phyloP scores from a whole-genome alignment of 37 sponge, comb jelly and placozoan species.

The Ianthella basta region DNA sequence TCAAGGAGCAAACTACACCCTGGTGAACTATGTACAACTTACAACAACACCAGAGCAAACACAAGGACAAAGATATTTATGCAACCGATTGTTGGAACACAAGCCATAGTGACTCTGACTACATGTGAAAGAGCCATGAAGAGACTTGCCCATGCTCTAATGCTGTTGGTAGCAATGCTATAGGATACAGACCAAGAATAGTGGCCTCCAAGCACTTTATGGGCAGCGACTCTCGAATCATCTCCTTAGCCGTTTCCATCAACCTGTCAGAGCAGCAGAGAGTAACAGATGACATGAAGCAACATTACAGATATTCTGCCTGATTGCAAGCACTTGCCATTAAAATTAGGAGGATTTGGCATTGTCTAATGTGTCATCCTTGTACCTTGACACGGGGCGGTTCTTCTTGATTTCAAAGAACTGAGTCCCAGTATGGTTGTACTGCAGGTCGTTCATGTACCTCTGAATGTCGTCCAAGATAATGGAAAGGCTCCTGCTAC shows the following conservation, averaged over 20 bases:
- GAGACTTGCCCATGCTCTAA: not conserved
- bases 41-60: not conserved
- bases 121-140: not conserved
- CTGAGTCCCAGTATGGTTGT: slow-evolving; percentile 97
- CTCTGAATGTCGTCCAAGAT: slow-evolving; percentile 1
- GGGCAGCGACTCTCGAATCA: slow-evolving; percentile 89
- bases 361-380: too few species aligned
- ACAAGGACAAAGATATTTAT: too few species aligned
- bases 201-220: slow-evolving; percentile 99
- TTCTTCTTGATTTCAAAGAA: slow-evolving; percentile 94
- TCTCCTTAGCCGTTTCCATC: slow-evolving; percentile 93
- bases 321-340: too few species aligned
- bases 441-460: slow-evolving; percentile 46
- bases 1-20: too few species aligned
- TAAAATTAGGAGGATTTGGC: too few species aligned
- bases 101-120: too few species aligned
- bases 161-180: too few species aligned
- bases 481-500: not conserved
- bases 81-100: too few species aligned
- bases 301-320: too few species aligned
- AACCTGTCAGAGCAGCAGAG: slow-evolving; percentile 53
- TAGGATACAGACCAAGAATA: slow-evolving; percentile 77
- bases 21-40: not conserved
- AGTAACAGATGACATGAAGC: too few species aligned
- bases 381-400: slow-evolving; percentile 80